phyloP scores from a whole-genome alignment of 2,113 vertebrate genomes.

The Nycticebus coucang region DNA sequence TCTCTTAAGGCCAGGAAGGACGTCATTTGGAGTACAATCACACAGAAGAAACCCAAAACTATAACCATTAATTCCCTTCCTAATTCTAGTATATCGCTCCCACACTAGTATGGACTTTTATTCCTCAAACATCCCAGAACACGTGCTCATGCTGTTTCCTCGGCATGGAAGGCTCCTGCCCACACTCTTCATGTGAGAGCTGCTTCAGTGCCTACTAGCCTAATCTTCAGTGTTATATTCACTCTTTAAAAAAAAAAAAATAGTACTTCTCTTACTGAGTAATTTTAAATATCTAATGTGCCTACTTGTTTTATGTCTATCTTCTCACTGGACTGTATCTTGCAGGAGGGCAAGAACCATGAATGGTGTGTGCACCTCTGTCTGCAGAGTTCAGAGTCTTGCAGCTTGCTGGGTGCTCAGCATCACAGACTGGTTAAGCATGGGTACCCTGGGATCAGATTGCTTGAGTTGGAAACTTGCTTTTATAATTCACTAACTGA shows the following conservation, averaged over 20 bases:
- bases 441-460: background rate
- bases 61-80: background rate
- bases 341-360: background rate
- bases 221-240: background rate
- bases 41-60: background rate
- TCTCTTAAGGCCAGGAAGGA: background rate
- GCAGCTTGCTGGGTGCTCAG: background rate
- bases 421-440: background rate
- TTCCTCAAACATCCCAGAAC: background rate
- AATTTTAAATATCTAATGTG: background rate
- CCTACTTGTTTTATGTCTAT: background rate
- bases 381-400: background rate
- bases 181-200: background rate
- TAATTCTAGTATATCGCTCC: background rate
- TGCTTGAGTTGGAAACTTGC: background rate
- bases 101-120: background rate
- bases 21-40: background rate
- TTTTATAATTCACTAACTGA: background rate
- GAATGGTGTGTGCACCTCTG: background rate
- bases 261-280: background rate
- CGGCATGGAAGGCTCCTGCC: background rate
- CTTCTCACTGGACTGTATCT: background rate
- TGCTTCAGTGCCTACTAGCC: background rate
- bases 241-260: background rate
- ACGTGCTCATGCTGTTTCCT: background rate